Evolutionary conservation across 2,888 invertebrate species (phyloP).

Genomic region (Bibio marci): DNA sequence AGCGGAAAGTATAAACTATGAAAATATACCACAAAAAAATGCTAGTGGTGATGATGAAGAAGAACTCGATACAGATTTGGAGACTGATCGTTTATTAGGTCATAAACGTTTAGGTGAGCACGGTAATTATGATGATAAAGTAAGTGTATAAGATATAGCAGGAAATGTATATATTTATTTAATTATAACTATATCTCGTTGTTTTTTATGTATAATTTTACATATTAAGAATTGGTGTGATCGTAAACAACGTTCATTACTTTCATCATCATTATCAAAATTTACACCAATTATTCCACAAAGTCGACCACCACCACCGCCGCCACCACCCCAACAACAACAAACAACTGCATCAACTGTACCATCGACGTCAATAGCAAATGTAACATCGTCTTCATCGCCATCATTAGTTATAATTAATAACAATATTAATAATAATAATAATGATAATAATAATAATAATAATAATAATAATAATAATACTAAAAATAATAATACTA

Average conservation of each 20-base stretch:
- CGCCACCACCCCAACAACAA: constrained; percentile 16
- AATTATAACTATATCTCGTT: no score
- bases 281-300: constrained; percentile 22
- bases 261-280: constrained; percentile 23
- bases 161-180: no score
- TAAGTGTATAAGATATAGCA: constrained; percentile 18
- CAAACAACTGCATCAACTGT: constrained; percentile 4
- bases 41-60: constrained; percentile 44
- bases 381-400: no score
- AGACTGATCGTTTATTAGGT: constrained; percentile 77
- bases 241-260: constrained; percentile 21
- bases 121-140: constrained; percentile 82
- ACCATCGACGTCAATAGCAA: no score
- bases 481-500: constrained; percentile 8
- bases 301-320: constrained; percentile 16
- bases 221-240: constrained; percentile 15
- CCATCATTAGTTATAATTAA: no score
- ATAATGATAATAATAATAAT: no score
- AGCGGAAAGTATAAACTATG: constrained; percentile 3
- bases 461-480: no score
- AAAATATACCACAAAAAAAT: constrained; percentile 9
- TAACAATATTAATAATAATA: no score
- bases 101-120: constrained; percentile 89
- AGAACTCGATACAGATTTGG: constrained; percentile 92
- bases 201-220: background rate